Evolutionary conservation across 2,797 vertebrate genomes (phyloP).

Genomic region (Spatula versicolor): DNA sequence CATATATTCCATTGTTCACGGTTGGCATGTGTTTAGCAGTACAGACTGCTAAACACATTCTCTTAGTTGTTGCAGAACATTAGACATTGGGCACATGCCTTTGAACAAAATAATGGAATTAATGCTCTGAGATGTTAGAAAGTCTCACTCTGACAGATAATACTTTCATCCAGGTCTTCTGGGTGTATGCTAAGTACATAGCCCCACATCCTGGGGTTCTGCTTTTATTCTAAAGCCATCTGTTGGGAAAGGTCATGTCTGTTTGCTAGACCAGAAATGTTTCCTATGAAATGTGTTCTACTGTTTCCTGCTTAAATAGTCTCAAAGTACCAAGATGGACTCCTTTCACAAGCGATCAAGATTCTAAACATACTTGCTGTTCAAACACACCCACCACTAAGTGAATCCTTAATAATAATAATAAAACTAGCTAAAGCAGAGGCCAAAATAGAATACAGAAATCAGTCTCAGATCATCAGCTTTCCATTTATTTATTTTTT

Average conservation of each 20-base stretch:
- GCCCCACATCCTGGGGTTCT: fast-evolving
- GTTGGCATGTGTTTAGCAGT: background rate
- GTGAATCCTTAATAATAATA: background rate
- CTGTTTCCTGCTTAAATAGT: background rate
- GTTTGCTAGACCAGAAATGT: background rate
- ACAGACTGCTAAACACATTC: background rate
- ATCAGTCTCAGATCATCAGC: background rate
- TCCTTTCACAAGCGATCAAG: background rate
- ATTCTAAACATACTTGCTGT: background rate
- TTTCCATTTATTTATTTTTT: background rate
- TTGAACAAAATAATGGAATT: background rate
- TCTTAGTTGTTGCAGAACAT: no score
- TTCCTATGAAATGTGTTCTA: background rate
- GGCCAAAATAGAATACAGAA: background rate
- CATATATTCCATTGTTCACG: background rate
- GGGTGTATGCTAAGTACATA: background rate
- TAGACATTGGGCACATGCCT: background rate
- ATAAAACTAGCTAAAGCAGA: background rate
- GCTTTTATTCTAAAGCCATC: background rate
- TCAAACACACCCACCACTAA: background rate
- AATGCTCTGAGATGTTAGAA: background rate
- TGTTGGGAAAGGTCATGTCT: background rate
- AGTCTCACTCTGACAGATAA: background rate
- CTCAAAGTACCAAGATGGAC: background rate
- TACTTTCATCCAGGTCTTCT: background rate